Evolutionary conservation across 1,140 invertebrate genomes (phyloP).

Genomic region (Cyphomyrmex costatus): DNA sequence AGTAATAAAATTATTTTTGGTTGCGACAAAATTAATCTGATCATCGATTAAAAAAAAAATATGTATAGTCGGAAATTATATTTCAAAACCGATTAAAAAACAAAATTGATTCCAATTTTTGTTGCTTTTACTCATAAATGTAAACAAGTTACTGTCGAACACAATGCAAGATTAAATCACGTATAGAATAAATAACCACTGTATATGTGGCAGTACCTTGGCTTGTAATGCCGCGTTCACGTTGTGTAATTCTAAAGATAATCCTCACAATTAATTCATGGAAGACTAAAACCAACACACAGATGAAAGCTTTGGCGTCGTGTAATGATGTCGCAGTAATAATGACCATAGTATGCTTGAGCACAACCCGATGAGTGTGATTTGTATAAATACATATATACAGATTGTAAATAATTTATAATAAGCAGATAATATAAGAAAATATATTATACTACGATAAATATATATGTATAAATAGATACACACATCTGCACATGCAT

Average conservation of each 20-base stretch:
- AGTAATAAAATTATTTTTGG: conserved; percentile 15
- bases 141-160: not conserved
- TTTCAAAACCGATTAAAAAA: not conserved
- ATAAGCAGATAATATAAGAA: conserved; percentile 43
- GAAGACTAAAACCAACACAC: conserved; percentile 15
- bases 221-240: conserved; percentile 27
- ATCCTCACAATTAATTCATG: conserved; percentile 62
- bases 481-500: not conserved
- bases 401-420: conserved; percentile 48
- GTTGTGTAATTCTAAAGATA: conserved; percentile 32
- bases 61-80: not conserved
- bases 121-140: not conserved
- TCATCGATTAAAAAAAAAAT: not conserved
- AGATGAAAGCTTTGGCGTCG: conserved; percentile 59
- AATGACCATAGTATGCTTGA: conserved; percentile 45
- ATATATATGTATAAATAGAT: not conserved
- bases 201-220: conserved; percentile 5
- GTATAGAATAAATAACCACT: not conserved
- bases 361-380: conserved; percentile 17
- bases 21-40: not conserved
- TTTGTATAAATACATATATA: conserved; percentile 43
- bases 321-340: conserved; percentile 47
- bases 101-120: not conserved
- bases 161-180: not conserved
- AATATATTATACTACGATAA: conserved; percentile 20